Evolutionary conservation across 1,140 invertebrate genomes (phyloP).

Genomic region (Antheraea pernyi): DNA sequence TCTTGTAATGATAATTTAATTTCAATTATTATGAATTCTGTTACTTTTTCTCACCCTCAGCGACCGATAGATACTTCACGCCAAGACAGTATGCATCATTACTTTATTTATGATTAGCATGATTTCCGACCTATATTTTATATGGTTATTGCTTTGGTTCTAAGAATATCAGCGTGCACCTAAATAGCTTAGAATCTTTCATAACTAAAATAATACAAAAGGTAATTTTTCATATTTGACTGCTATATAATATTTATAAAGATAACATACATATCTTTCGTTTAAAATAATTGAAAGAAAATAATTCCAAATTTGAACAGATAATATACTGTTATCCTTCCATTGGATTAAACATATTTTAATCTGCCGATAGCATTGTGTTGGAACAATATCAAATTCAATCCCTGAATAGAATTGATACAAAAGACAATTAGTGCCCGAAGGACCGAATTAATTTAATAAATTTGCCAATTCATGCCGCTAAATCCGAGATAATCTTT

Average conservation of each 20-base stretch:
- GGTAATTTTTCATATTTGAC: too few relatives aligned
- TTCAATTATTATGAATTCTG: neutral
- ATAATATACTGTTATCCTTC: neutral
- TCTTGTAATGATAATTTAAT: neutral
- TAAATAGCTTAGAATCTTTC: too few relatives aligned
- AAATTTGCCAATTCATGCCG: constrained; percentile 31
- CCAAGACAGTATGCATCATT: too few relatives aligned
- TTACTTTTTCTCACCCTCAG: too few relatives aligned
- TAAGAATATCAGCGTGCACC: too few relatives aligned
- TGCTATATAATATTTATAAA: too few relatives aligned
- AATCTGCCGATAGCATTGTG: constrained; percentile 8
- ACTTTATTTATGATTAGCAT: too few relatives aligned
- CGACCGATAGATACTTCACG: too few relatives aligned
- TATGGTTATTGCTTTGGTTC: too few relatives aligned
- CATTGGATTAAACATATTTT: constrained; percentile 3
- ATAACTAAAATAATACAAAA: too few relatives aligned
- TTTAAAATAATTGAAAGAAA: neutral
- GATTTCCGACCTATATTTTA: too few relatives aligned
- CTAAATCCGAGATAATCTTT: constrained; percentile 27
- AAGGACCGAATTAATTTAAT: constrained; percentile 33
- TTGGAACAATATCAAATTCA: constrained; percentile 31
- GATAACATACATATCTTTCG: too few relatives aligned
- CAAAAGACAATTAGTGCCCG: constrained; percentile 34
- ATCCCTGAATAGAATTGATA: constrained; percentile 33
- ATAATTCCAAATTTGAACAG: neutral